Conservation (phyloP, 2,797 vertebrate species). For the Neosilurus mollespiculum region DNA sequence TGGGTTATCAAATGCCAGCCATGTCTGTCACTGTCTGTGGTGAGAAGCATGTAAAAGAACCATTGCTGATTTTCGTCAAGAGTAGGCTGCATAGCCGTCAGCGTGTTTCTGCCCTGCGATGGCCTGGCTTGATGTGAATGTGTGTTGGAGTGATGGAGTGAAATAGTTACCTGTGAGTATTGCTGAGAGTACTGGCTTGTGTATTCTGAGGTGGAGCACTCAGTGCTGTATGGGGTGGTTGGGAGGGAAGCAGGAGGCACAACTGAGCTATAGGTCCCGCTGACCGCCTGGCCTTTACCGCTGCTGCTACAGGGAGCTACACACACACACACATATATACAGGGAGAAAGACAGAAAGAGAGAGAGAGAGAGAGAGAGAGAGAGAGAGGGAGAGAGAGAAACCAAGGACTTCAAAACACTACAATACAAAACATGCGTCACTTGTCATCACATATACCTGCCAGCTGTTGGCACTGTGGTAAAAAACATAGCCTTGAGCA, state of each 20-base stretch:
- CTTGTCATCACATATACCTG: slow-evolving; percentile 18
- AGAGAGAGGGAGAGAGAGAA: not conserved
- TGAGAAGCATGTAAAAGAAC: too few species aligned
- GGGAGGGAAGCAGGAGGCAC: slow-evolving; percentile 68
- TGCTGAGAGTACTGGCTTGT: slow-evolving; percentile 83
- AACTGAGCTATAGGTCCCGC: slow-evolving; percentile 68
- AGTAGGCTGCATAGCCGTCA: too few species aligned
- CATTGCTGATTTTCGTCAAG: too few species aligned
- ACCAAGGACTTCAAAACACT: slow-evolving; percentile 10
- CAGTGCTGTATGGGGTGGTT: slow-evolving; percentile 75
- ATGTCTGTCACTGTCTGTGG: too few species aligned
- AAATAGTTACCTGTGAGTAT: slow-evolving; percentile 74
- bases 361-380: too few species aligned
- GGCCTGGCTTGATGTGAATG: too few species aligned
- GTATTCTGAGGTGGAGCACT: slow-evolving; percentile 76
- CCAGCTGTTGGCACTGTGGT: slow-evolving; percentile 29
- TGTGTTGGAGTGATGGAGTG: slow-evolving; percentile 10
- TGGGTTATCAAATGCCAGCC: too few species aligned
- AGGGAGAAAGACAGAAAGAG: too few species aligned
- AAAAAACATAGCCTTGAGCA: slow-evolving; percentile 41
- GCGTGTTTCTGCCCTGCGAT: too few species aligned
- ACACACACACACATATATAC: slow-evolving; percentile 36
- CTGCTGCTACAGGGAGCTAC: slow-evolving; percentile 71
- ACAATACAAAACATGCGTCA: slow-evolving; percentile 13
- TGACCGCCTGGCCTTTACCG: slow-evolving; percentile 71